Evolutionary conservation across 2,797 vertebrate species (phyloP).

Genomic region (Takifugu ocellatus): DNA sequence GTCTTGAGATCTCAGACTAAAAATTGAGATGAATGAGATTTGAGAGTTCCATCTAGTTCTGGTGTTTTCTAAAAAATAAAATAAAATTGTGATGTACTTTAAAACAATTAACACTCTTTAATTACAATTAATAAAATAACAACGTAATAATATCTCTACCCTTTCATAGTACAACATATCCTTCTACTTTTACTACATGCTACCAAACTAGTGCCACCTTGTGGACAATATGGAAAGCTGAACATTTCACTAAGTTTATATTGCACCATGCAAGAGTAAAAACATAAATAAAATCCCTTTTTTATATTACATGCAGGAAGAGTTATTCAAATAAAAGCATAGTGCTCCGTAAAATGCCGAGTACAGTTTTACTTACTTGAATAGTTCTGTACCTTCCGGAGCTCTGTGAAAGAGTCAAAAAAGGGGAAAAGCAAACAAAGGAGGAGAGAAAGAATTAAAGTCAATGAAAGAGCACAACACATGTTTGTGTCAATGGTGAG

Average conservation of each 20-base stretch:
- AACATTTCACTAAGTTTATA: neutral
- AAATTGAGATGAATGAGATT: too few relatives aligned
- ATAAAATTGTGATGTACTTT: too few relatives aligned
- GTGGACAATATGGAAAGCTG: slow-evolving; percentile 21
- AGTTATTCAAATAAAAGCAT: neutral
- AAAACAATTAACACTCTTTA: too few relatives aligned
- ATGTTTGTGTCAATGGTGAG: slow-evolving; percentile 35
- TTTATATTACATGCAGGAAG: neutral
- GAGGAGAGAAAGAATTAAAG: slow-evolving; percentile 10
- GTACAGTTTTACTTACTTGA: slow-evolving; percentile 63
- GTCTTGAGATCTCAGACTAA: too few relatives aligned
- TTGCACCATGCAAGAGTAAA: neutral
- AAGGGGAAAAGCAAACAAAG: slow-evolving; percentile 5
- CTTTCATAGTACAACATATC: too few relatives aligned
- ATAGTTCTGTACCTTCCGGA: slow-evolving; percentile 78
- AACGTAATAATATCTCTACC: too few relatives aligned
- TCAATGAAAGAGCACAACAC: slow-evolving; percentile 25
- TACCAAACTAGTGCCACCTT: slow-evolving; percentile 14
- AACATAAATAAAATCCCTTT: neutral
- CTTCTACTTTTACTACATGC: neutral
- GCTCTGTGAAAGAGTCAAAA: slow-evolving; percentile 56
- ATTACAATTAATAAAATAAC: too few relatives aligned
- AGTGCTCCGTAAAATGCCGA: neutral
- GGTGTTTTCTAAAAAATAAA: too few relatives aligned
- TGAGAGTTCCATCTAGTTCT: too few relatives aligned